phyloP scores from a whole-genome alignment of 1,140 invertebrate genomes.

The Sinella curviseta region DNA sequence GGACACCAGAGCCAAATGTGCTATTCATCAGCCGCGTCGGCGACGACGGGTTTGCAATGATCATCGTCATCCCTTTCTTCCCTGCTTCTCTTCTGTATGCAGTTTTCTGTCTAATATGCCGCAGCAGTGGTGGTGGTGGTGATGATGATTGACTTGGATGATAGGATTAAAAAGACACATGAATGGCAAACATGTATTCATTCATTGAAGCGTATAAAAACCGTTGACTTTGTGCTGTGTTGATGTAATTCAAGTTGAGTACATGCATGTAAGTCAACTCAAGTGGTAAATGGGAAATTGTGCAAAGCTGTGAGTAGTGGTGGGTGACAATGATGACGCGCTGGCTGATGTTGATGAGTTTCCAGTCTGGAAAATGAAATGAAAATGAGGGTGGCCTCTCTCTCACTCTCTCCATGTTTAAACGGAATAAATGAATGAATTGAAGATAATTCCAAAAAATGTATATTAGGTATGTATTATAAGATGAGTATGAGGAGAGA shows the following conservation, averaged over 20 bases:
- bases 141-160: slow-evolving; percentile 23
- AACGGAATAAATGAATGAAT: background rate
- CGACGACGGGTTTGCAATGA: no score
- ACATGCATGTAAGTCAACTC: background rate
- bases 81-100: no score
- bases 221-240: background rate
- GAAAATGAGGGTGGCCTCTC: background rate
- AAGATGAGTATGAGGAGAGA: background rate
- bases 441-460: slow-evolving; percentile 1
- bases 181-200: slow-evolving; percentile 2
- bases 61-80: no score
- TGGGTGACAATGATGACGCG: background rate
- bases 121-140: background rate
- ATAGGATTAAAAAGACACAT: slow-evolving; percentile 11
- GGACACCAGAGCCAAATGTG: no score
- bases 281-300: slow-evolving; percentile 13
- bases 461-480: background rate
- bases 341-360: no score
- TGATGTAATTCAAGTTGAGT: background rate
- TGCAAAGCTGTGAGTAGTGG: background rate
- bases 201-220: background rate
- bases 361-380: slow-evolving; percentile 7
- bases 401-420: no score
- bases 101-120: background rate
- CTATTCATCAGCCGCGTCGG: no score